Conservation (phyloP, 2,888 invertebrate genomes). For the Acronicta leporina region DNA sequence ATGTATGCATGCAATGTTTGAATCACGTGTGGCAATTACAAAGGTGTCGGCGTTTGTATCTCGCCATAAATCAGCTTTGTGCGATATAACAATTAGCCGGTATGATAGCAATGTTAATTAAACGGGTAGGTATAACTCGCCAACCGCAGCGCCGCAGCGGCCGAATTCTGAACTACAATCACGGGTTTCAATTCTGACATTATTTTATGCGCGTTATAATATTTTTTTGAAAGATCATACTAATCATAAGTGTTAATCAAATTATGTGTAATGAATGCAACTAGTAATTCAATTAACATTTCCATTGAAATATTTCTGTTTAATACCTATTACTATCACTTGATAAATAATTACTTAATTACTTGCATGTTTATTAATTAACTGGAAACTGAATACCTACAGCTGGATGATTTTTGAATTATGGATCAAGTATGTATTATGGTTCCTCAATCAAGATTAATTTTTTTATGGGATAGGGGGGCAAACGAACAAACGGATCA, state of each 20-base stretch:
- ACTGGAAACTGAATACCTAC: no score
- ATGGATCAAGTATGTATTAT: no score
- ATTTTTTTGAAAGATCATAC: background rate
- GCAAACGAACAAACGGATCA: no score
- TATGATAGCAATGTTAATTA: slow-evolving; percentile 89
- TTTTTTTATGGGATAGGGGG: no score
- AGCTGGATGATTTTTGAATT: no score
- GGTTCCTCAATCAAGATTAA: no score
- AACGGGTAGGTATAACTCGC: slow-evolving; percentile 81
- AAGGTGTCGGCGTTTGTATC: slow-evolving; percentile 86
- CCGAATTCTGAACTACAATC: slow-evolving; percentile 63
- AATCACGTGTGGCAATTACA: slow-evolving; percentile 83
- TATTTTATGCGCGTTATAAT: slow-evolving; percentile 6
- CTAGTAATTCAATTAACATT: slow-evolving; percentile 60
- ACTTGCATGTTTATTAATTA: background rate
- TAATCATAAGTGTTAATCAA: slow-evolving; percentile 48
- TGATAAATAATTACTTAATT: slow-evolving; percentile 40
- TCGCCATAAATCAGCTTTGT: slow-evolving; percentile 87
- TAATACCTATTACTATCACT: slow-evolving; percentile 6
- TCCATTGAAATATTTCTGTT: slow-evolving; percentile 48
- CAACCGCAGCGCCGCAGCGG: slow-evolving; percentile 69
- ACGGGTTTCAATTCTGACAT: slow-evolving; percentile 20
- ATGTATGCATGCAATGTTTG: slow-evolving; percentile 77
- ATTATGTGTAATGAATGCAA: slow-evolving; percentile 52
- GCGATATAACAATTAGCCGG: slow-evolving; percentile 89